These are phyloP conservation scores for Globia sparganii DNA, from an alignment of 2,888 invertebrate species.

Conservation along the genomic window DNA sequence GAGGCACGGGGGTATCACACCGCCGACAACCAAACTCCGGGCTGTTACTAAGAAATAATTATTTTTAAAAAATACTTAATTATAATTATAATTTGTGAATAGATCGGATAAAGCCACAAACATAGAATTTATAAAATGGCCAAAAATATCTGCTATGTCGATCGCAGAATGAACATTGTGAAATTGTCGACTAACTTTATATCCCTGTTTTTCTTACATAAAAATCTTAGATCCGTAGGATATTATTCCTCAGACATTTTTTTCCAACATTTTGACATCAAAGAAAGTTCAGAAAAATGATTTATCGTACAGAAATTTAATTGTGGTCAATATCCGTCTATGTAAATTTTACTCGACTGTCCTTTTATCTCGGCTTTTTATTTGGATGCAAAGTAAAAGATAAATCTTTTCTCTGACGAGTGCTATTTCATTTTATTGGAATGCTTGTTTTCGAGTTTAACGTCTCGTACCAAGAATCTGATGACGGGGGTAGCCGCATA, in stretches of 20 bases:
- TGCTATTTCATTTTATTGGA: too few species aligned
- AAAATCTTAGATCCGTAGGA: neutral
- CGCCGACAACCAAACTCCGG: too few species aligned
- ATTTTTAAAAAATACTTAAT: too few species aligned
- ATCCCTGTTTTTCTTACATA: neutral
- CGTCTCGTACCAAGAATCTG: too few species aligned
- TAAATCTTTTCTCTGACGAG: neutral
- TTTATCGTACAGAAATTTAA: conserved; percentile 19
- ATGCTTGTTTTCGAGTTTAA: too few species aligned
- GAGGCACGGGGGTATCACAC: too few species aligned
- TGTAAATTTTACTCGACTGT: neutral
- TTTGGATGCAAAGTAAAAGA: neutral
- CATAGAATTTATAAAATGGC: neutral
- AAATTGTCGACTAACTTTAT: too few species aligned
- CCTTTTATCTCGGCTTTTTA: conserved; percentile 7
- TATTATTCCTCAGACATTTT: neutral
- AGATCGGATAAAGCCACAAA: neutral
- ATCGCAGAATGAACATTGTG: too few species aligned
- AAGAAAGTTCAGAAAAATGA: conserved; percentile 13
- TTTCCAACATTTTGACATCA: conserved; percentile 19
- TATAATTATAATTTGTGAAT: neutral
- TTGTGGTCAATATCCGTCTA: conserved; percentile 20
- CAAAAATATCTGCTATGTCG: neutral
- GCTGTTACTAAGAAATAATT: too few species aligned
- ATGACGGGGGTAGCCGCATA: too few species aligned